A percentile compares a stretch with the other conserved stretches of the same genome.
These are phyloP conservation scores for Rhabdomys dilectus DNA, from an alignment of 2,113 vertebrate species.

Conservation along the genomic window DNA sequence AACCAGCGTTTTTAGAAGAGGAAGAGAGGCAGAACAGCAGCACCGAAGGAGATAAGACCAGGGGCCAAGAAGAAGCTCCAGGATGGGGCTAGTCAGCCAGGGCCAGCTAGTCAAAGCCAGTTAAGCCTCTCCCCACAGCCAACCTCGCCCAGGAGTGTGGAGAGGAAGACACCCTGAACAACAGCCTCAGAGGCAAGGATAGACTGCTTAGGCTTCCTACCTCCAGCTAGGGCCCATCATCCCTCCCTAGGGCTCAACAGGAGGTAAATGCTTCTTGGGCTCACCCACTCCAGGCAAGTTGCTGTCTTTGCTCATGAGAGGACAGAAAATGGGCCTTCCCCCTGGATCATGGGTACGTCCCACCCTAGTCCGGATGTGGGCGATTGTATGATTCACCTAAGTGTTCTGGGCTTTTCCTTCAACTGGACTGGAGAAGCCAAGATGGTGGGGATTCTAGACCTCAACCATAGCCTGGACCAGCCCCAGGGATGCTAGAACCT, in stretches of 20 bases:
- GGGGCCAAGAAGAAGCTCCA: not conserved
- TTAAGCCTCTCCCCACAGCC: not conserved
- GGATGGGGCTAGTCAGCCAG: not conserved
- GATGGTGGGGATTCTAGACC: not conserved
- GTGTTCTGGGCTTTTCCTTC: not conserved
- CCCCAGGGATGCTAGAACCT: not conserved
- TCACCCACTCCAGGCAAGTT: not conserved
- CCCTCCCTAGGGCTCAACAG: not conserved
- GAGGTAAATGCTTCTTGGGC: not conserved
- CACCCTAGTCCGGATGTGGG: accelerated
- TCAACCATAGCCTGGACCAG: accelerated
- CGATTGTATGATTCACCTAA: not conserved
- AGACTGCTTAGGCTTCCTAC: not conserved
- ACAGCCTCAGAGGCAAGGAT: not conserved
- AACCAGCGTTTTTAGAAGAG: not conserved
- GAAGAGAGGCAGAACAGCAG: accelerated
- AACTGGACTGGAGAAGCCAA: not conserved
- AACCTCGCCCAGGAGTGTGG: not conserved
- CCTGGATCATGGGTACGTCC: not conserved
- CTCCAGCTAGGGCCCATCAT: not conserved
- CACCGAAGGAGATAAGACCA: not conserved
- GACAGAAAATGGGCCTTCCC: not conserved
- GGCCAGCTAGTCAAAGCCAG: not conserved
- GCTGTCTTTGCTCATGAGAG: not conserved
- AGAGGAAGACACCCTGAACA: not conserved